A percentile compares a stretch with the other conserved stretches of the same genome.
Conservation (phyloP, 2,797 vertebrate genomes). For the Acanthis flammea region DNA sequence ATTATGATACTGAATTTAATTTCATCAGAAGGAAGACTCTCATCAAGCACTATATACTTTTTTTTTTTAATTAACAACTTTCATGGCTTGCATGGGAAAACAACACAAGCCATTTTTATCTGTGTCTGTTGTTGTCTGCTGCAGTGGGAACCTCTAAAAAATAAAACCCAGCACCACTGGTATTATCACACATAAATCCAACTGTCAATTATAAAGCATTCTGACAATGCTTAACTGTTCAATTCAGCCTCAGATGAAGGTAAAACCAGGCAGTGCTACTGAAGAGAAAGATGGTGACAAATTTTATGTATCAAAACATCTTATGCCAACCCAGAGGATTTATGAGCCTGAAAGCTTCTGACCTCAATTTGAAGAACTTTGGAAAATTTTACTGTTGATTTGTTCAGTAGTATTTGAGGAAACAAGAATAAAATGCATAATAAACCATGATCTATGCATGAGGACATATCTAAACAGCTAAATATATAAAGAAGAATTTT, state of each 20-base stretch:
- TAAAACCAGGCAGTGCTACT: not conserved
- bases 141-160: not conserved
- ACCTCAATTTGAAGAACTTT: not conserved
- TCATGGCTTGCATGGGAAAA: not conserved
- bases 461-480: not conserved
- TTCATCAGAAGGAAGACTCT: not conserved
- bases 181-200: not conserved
- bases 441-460: not conserved
- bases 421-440: not conserved
- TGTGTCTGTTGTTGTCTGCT: not conserved
- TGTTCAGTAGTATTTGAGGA: not conserved
- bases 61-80: not conserved
- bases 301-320: not conserved
- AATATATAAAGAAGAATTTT: not conserved
- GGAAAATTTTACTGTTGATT: slow-evolving; percentile 2
- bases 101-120: not conserved
- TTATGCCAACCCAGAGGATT: not conserved
- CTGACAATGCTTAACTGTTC: not conserved
- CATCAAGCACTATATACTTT: not conserved
- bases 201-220: not conserved
- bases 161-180: not conserved
- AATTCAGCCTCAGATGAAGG: not conserved
- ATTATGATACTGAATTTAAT: not conserved
- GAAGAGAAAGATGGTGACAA: not conserved
- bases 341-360: slow-evolving; percentile 1